These are phyloP conservation scores for Pipra filicauda DNA, from an alignment of 2,113 vertebrate genomes.

Conservation along the genomic window DNA sequence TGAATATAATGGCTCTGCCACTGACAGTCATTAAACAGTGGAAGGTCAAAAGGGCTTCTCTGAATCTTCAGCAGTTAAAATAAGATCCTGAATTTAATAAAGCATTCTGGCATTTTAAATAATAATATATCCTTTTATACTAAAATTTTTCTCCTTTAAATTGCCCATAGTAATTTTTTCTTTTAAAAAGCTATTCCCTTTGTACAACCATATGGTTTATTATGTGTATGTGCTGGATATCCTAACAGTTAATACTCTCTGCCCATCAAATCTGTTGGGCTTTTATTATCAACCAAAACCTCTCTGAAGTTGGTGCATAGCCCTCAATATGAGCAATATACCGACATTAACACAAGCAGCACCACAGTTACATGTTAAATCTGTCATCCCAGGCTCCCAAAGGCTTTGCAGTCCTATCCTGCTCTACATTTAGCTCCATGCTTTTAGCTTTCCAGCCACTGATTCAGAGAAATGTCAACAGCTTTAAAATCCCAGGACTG, in stretches of 20 bases:
- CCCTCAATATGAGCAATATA: neutral
- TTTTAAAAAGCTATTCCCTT: neutral
- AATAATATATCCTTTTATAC: neutral
- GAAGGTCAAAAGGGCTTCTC: neutral
- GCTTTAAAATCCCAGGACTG: neutral
- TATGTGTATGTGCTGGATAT: neutral
- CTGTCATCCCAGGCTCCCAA: neutral
- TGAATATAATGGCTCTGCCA: neutral
- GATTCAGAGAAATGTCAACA: neutral
- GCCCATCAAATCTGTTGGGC: neutral
- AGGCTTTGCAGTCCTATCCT: neutral
- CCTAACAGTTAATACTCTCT: neutral
- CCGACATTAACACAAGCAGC: neutral
- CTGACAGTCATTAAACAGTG: neutral
- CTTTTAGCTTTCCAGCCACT: neutral
- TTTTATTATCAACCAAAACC: neutral
- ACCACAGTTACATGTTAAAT: neutral
- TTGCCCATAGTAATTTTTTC: neutral
- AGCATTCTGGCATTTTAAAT: neutral
- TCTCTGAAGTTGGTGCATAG: neutral
- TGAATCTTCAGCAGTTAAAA: neutral
- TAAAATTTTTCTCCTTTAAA: neutral
- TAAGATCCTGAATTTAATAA: neutral
- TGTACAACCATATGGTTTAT: neutral
- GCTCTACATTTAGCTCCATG: neutral